Evolutionary conservation across 1,140 invertebrate species (phyloP).

Genomic region (Amyelois transitella): DNA sequence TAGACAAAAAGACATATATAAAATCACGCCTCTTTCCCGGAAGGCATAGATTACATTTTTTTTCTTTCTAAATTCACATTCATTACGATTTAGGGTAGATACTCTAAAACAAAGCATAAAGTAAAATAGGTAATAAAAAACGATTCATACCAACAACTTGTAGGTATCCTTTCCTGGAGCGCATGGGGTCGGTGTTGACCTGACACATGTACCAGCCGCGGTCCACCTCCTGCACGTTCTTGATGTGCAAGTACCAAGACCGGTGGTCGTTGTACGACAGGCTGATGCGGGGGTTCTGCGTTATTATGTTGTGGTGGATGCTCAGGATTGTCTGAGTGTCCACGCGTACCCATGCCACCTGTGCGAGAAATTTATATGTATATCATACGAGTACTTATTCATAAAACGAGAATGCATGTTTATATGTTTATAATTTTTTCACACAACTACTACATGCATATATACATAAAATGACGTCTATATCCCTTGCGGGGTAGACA

Average conservation of each 20-base stretch:
- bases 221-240: constrained; percentile 86
- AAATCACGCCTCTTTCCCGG: no score
- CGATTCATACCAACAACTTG: constrained; percentile 87
- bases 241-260: constrained; percentile 91
- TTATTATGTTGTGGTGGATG: constrained; percentile 92
- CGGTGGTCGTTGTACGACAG: constrained; percentile 91
- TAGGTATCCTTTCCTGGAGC: constrained; percentile 87
- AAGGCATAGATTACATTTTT: no score
- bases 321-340: constrained; percentile 94
- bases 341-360: constrained; percentile 94
- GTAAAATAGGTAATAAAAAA: not conserved
- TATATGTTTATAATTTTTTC: no score
- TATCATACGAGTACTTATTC: no score
- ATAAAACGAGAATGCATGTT: no score
- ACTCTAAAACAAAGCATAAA: not conserved
- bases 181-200: constrained; percentile 91
- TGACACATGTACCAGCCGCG: constrained; percentile 91
- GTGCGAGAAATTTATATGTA: constrained; percentile 23
- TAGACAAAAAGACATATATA: no score
- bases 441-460: no score
- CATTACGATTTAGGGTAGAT: no score
- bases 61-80: no score
- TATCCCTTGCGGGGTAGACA: no score
- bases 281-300: constrained; percentile 89
- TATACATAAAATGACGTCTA: no score